Evolutionary conservation across 2,888 invertebrate species (phyloP), one percentile per base, ranked within the genome.

Genomic region (Chironomus riparius): DNA sequence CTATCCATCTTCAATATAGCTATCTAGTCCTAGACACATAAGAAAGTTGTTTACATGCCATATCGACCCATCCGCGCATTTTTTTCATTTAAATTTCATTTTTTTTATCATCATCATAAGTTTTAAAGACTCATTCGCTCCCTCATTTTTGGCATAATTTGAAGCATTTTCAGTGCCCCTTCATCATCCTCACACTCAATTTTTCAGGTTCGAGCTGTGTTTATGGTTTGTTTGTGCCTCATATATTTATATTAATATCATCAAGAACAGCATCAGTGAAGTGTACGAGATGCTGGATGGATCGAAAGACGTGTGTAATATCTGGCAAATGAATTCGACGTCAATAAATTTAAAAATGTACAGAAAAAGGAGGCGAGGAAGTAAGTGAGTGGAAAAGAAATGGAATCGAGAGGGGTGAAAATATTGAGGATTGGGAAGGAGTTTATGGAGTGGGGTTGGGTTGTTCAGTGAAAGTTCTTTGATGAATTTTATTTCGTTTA

Each of bases 241-340:
- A 65, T 65, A 70, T 48, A 70, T 70, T 70, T 70, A 48, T 47
- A 70, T 70, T 48, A 70, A 70, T 70, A 70, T 70, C 70, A 70
- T 48, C 47, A 48, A 18, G 48, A 18, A 70, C 70, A 47, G 12
- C 13, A 22, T n/a, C 18, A 70, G 70, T 47, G 50, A 15, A 50
- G 15, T 24, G 50, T 2, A 50, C 13, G n/a, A 4, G 50, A 50
- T 50, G 15, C 15, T 50, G 50, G 15, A 50, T 50, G 50, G n/a
- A 38, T 38, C 10, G 38, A 38, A 10, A 38, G 38, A 38, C 50
- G 56, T 56, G 56, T 21, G 21, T 6, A 65, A 65, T 22, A 65
- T 65, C 65, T 65, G 65, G 65, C 65, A 65, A 65, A 65, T 65
- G 65, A 65, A 65, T 65, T 65, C 65, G 65, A 65, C 65, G 65